Conservation (phyloP, 2,797 vertebrate species). For the Hirundo rustica region DNA sequence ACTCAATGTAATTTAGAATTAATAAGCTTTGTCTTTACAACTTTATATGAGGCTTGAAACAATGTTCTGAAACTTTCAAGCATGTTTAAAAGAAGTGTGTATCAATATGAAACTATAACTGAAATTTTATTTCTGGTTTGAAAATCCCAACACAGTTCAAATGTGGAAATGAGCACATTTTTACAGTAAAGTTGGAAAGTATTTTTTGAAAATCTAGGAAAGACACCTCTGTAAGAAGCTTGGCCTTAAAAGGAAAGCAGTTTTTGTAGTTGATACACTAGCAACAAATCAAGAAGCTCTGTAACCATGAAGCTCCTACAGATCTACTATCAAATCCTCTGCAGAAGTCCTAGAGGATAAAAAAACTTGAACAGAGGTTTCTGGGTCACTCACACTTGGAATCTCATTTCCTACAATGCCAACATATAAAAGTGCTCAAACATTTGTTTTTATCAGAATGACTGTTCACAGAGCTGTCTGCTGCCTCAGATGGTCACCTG, state of each 20-base stretch:
- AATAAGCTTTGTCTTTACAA: neutral
- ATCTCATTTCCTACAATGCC: neutral
- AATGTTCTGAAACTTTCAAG: neutral
- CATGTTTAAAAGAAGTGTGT: neutral
- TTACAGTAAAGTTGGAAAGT: neutral
- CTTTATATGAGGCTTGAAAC: neutral
- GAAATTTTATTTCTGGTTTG: neutral
- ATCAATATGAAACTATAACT: neutral
- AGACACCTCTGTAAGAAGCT: neutral
- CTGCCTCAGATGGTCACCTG: neutral
- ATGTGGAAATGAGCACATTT: neutral
- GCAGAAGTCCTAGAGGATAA: neutral
- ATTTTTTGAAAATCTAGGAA: neutral
- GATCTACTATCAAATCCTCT: neutral
- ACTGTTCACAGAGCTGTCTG: neutral
- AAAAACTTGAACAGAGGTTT: neutral
- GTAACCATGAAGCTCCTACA: neutral
- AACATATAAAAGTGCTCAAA: neutral
- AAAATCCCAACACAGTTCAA: neutral
- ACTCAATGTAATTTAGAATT: neutral
- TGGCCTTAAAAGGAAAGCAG: neutral
- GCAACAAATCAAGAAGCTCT: neutral
- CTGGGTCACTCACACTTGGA: neutral
- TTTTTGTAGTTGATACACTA: neutral
- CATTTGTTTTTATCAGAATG: neutral